phyloP scores from a whole-genome alignment of 2,797 vertebrate genomes.

The Momotus momota region DNA sequence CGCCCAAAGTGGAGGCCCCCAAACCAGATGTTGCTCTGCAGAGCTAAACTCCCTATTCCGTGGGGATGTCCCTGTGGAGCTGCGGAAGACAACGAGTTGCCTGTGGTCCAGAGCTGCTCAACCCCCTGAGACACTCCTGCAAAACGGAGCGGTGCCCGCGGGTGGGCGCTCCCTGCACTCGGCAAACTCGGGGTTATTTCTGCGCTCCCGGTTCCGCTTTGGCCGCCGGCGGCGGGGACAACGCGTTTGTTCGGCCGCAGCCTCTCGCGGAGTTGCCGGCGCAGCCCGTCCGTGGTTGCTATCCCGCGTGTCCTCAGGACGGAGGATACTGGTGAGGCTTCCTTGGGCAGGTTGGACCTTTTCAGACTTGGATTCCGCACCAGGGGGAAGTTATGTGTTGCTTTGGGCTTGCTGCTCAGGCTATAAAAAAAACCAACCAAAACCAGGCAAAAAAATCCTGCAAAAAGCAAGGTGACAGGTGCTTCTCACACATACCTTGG shows the following conservation, averaged over 20 bases:
- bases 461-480: not conserved
- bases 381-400: not conserved
- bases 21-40: rapidly evolving
- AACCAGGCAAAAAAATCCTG: too few species aligned
- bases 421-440: not conserved
- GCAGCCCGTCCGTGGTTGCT: not conserved
- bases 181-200: not conserved
- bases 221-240: not conserved
- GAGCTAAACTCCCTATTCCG: rapidly evolving
- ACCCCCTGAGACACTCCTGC: not conserved
- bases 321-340: not conserved
- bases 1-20: not conserved
- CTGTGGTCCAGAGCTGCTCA: not conserved
- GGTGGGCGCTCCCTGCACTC: not conserved
- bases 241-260: not conserved
- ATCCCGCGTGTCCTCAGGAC: not conserved
- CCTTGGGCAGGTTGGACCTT: not conserved
- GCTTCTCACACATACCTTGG: too few species aligned
- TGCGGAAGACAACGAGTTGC: rapidly evolving
- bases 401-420: not conserved
- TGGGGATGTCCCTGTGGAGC: rapidly evolving
- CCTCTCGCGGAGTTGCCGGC: not conserved
- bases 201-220: not conserved
- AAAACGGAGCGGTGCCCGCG: rapidly evolving
- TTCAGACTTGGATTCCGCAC: not conserved